phyloP scores from a whole-genome alignment of 2,113 vertebrate genomes.

The Plestiodon gilberti region DNA sequence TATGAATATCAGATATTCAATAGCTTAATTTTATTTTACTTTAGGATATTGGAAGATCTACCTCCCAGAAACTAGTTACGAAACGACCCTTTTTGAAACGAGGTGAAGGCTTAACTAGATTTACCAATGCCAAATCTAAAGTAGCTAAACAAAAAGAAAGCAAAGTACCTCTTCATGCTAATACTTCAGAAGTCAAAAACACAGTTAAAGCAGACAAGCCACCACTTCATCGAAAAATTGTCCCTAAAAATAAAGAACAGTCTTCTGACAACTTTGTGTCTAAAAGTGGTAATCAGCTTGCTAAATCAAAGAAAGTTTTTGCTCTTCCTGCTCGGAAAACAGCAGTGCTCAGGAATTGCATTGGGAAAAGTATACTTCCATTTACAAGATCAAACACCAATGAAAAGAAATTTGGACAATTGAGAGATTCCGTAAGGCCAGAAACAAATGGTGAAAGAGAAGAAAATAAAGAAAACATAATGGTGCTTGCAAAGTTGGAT shows the following conservation, averaged over 20 bases:
- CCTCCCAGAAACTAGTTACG: conserved; percentile 62
- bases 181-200: conserved; percentile 55
- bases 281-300: conserved; percentile 58
- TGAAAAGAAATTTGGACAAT: conserved; percentile 56
- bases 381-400: conserved; percentile 44
- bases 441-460: conserved; percentile 60
- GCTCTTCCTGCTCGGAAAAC: conserved; percentile 52
- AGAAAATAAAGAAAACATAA: conserved; percentile 70
- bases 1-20: not conserved
- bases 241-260: conserved; percentile 77
- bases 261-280: conserved; percentile 48
- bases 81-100: conserved; percentile 89
- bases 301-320: conserved; percentile 55
- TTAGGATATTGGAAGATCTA: conserved; percentile 68
- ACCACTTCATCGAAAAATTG: conserved; percentile 83
- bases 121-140: conserved; percentile 77
- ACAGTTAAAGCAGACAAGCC: conserved; percentile 64
- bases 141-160: conserved; percentile 61
- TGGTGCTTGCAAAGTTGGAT: conserved; percentile 38
- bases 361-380: conserved; percentile 68
- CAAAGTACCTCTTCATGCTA: conserved; percentile 44
- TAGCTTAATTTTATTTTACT: conserved; percentile 7
- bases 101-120: conserved; percentile 90
- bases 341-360: conserved; percentile 69
- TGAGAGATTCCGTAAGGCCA: conserved; percentile 50